Evolutionary conservation across 2,113 vertebrate genomes (phyloP), one percentile per base, ranked within the genome.

Genomic region (Cranoglanis bouderius): DNA sequence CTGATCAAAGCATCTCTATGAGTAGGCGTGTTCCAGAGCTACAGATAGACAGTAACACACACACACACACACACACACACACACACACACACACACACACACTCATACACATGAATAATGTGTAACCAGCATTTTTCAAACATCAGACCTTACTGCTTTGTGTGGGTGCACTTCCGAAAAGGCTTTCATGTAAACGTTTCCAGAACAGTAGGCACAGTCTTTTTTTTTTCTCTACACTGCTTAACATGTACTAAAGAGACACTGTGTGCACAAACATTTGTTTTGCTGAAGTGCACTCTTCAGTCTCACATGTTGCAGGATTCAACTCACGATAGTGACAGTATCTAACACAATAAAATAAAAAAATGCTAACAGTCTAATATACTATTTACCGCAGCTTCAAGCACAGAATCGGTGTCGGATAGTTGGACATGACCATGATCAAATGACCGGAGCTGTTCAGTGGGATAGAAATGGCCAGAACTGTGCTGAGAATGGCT

Each of bases 371-470:
- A 99, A 97, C 98, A 99, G 96, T 99, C 98, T 93, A 99, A 94
- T 94, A 99, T 99, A 97, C 98, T 99, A 97, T 99, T 99, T 95
- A 99, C 98, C 92, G 98, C 98, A 77, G 98, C 98, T 97, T 99
- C 98, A 90, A 99, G 96, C 95, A 98, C 97, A 86, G 98, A 98
- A 96, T 99, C 98, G 18, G 97, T 97, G 94, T 99, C 98, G 65
- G 96, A 94, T 87, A 90, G 91, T 67, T 95, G 93, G 84, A 96
- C 94, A 88, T 97, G 97, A 88, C 93, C 93, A 94, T 96, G 96
- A 92, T 95, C 96, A 89, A 96, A 95, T 90, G 96, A 94, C 92
- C 94, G 91, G 86, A 91, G 95, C 88, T 96, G 96, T 92, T 97
- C 96, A 93, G 90, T 87, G 32, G 86, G 75, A 72, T 87, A 82